Conservation (phyloP, 2,797 vertebrate genomes). For the Ceryle rudis region DNA sequence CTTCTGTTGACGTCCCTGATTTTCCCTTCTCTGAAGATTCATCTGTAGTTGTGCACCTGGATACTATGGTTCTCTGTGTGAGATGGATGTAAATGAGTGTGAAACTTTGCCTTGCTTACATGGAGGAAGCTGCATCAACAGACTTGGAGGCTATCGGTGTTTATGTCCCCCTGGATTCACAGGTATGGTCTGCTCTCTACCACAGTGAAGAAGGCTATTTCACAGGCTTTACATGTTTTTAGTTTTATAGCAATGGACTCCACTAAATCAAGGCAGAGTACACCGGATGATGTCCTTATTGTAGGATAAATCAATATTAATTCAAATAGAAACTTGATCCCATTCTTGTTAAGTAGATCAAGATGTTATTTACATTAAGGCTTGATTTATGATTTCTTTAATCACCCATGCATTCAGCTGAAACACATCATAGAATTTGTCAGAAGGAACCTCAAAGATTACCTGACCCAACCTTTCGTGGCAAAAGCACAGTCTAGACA, state of each 20-base stretch:
- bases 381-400: conserved; percentile 37
- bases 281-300: neutral
- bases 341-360: neutral
- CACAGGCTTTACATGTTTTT: neutral
- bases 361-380: neutral
- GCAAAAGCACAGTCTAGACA: too few relatives aligned
- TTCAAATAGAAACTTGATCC: neutral
- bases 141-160: conserved; percentile 81
- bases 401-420: neutral
- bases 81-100: conserved; percentile 87
- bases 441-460: neutral
- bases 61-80: conserved; percentile 84
- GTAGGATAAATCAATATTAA: neutral
- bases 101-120: conserved; percentile 85
- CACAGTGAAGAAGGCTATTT: neutral
- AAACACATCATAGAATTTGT: neutral
- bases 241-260: neutral
- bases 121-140: conserved; percentile 85
- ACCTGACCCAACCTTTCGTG: neutral
- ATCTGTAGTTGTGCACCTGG: conserved; percentile 81
- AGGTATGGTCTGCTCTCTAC: conserved; percentile 74
- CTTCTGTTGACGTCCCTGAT: neutral
- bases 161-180: conserved; percentile 83
- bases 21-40: conserved; percentile 76
- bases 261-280: neutral